Base-by-base conservation (phyloP, 2,797 vertebrate genomes). In the Darevskia mixta region DNA sequence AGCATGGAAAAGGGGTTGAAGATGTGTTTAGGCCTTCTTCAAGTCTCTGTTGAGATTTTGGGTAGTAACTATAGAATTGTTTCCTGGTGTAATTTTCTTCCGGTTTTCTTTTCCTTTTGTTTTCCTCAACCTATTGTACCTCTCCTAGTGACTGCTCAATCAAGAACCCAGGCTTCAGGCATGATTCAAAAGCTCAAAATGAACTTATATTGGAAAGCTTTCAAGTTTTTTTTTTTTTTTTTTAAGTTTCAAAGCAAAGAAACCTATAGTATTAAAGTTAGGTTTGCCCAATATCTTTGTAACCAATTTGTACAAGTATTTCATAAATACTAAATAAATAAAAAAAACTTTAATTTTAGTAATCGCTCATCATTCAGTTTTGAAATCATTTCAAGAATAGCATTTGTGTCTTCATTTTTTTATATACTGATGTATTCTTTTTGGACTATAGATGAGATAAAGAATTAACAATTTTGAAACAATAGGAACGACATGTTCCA, bases 381-480 rank as follows among this genome's bases (percentile, higher is more conserved):
- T 25, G 85, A 55, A 81, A 32, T 43, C 29, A 41, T 75, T 80
- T 32, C 13, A 29, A 1, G 77, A 86, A 43, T 0, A 1, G 49
- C 29, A 41, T 80, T 66, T 87, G 3, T 86, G 75, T 87, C 88
- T 76, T 32, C 41, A 2, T 85, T 27, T 17, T 5, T 38, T 82
- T 90, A 80, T 78, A 77, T 27, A 84, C 64, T 1, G 61, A 86
- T 92, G 89, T 94, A 86, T 83, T 93, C 67, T 87, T 94, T 94
- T 89, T 89, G 89, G 93, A 88, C 90, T 89, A 87, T 73, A 90
- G 78, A 90, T 9, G 61, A 91, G 92, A 93, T 92, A 87, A 93
- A 94, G 88, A 95, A 92, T 94, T 85, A 93, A 90, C 86, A 81
- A 45, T 92, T 95, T 95, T 87, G 88, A 81, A 95, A 92, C 88